Evolutionary conservation across 2,888 invertebrate genomes (phyloP).

Genomic region (Heliconius cydno): DNA sequence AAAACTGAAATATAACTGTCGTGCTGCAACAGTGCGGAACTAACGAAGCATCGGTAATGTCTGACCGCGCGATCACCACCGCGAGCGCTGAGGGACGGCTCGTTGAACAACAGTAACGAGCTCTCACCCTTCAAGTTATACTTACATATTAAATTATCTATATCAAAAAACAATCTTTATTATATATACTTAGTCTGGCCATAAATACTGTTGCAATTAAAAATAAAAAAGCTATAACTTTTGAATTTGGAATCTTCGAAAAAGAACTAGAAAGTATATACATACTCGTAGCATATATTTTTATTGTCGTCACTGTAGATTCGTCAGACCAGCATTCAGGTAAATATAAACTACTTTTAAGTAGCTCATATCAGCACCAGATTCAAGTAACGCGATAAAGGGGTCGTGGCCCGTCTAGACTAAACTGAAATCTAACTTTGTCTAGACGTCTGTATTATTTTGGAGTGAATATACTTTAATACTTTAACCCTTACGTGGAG

Average conservation of each 20-base stretch:
- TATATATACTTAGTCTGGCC: no score
- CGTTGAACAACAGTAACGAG: constrained; percentile 55
- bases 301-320: neutral
- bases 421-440: constrained; percentile 60
- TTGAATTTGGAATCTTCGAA: no score
- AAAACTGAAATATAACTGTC: constrained; percentile 58
- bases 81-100: constrained; percentile 55
- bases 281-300: neutral
- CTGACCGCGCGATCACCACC: constrained; percentile 50
- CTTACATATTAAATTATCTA: constrained; percentile 26
- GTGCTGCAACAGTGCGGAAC: constrained; percentile 63
- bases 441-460: constrained; percentile 71
- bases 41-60: constrained; percentile 58
- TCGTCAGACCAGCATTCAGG: neutral
- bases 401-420: constrained; percentile 79
- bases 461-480: constrained; percentile 48
- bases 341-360: constrained; percentile 33
- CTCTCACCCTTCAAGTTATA: constrained; percentile 32
- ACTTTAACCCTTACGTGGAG: constrained; percentile 35
- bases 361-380: constrained; percentile 31
- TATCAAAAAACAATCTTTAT: constrained; percentile 4
- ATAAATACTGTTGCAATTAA: no score
- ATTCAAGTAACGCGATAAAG: constrained; percentile 49
- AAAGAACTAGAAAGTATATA: neutral
- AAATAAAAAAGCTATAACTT: no score